Evolutionary conservation across 2,113 vertebrate genomes (phyloP).

Genomic region (Agelaius tricolor): DNA sequence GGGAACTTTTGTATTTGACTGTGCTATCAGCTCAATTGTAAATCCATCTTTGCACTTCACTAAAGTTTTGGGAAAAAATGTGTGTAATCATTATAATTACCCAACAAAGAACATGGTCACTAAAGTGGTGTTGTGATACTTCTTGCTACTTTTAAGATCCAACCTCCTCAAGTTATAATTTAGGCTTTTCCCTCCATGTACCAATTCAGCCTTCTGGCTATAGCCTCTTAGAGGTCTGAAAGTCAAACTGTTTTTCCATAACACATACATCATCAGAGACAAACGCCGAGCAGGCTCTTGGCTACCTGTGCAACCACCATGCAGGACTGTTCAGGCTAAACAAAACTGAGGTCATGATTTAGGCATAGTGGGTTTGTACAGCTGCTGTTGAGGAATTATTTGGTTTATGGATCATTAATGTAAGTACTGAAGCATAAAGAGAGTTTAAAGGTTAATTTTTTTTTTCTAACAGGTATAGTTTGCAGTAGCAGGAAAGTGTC

Average conservation of each 20-base stretch:
- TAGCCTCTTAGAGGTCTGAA: not conserved
- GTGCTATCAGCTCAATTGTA: not conserved
- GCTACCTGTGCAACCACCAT: not conserved
- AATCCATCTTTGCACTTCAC: not conserved
- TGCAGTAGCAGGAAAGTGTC: not conserved
- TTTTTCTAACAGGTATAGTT: not conserved
- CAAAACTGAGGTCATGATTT: not conserved
- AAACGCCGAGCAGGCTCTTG: not conserved
- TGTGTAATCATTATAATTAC: not conserved
- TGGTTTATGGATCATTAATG: not conserved
- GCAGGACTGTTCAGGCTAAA: not conserved
- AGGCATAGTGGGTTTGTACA: not conserved
- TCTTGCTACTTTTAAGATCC: not conserved
- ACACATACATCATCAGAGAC: not conserved
- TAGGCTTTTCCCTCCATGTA: not conserved
- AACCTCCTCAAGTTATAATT: not conserved
- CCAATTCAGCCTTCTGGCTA: not conserved
- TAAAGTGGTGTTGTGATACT: not conserved
- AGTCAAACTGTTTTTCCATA: not conserved
- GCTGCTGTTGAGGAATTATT: not conserved
- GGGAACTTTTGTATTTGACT: not conserved
- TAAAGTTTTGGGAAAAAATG: not conserved
- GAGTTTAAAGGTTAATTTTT: not conserved
- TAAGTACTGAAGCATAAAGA: not conserved
- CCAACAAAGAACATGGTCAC: not conserved